Evolutionary conservation across 2,113 vertebrate genomes (phyloP), one percentile per base, ranked within the genome.

Genomic region (Butorides virescens): DNA sequence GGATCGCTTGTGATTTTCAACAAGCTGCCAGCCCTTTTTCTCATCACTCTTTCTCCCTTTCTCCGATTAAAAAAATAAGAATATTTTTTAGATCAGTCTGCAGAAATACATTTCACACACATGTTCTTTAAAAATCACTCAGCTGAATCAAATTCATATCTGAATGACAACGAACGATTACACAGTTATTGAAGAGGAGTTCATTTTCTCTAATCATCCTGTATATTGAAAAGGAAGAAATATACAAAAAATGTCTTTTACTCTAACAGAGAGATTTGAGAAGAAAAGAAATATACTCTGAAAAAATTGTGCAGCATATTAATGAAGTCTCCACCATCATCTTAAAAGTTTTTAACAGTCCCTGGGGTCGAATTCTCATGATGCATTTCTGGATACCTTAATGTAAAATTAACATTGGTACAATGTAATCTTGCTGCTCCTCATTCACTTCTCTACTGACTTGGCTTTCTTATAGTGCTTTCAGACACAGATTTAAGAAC

Each of bases 181-280:
- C 50, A 80, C 12, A 63, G 42, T 72, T 90, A 90, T 7, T 55
- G 66, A 88, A 88, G 66, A 88, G 53, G 50, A 90, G 58, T 47
- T 88, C 12, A 76, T 94, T 93, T 92, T 88, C 83, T 73, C 26
- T 91, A 88, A 83, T 88, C 73, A 91, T 83, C n/a, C 67, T 79
- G 62, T 50, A 83, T 42, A 74, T 49, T 50, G 34, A 75, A 88
- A 92, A 55, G 36, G 7, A 17, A 61, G 77, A 68, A 76, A 82
- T 74, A 53, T 3, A 46, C 4, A 25, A 72, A 79, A 80, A 78
- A 42, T 12, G 32, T 32, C 67, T 88, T 80, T 65, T 44, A 49
- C 3, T 63, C 18, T 66, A 56, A 79, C 26, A 83, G 26, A 66
- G 20, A 72, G 7, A 73, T n/a, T 65, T n/a, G 19, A 52, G 11